A percentile compares a stretch with the other conserved stretches of the same genome.
phyloP scores from a whole-genome alignment of 1,140 invertebrate species.

The Drosophila sp. region DNA sequence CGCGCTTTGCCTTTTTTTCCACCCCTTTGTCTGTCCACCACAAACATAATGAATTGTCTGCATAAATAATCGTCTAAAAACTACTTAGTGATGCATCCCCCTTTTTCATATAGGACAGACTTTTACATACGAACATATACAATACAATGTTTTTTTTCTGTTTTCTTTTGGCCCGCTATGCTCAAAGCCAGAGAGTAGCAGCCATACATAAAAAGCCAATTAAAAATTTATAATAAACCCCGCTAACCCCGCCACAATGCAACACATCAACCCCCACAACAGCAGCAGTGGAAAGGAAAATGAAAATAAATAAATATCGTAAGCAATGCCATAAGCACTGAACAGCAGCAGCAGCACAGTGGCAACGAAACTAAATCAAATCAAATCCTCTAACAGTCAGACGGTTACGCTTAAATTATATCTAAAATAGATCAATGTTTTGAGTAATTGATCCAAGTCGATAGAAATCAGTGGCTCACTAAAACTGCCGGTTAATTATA shows the following conservation, averaged over 20 bases:
- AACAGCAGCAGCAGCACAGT: slow-evolving; percentile 38
- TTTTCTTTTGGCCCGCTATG: slow-evolving; percentile 13
- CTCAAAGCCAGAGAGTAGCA: slow-evolving; percentile 60
- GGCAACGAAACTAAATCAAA: slow-evolving; percentile 21
- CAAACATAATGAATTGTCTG: slow-evolving; percentile 70
- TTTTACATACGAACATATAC: neutral
- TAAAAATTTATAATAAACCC: slow-evolving; percentile 81
- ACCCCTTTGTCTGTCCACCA: slow-evolving; percentile 45
- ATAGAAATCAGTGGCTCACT: too few relatives aligned
- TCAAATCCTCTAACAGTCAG: neutral
- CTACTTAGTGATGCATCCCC: slow-evolving; percentile 53
- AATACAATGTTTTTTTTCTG: slow-evolving; percentile 4
- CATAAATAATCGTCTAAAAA: slow-evolving; percentile 71
- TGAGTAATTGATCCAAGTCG: neutral
- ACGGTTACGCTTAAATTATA: neutral
- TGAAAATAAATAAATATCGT: slow-evolving; percentile 59
- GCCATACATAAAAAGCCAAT: slow-evolving; percentile 81
- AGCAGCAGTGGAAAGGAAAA: slow-evolving; percentile 36
- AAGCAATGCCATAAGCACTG: slow-evolving; percentile 26
- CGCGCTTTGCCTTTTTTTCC: slow-evolving; percentile 6
- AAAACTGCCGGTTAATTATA: too few relatives aligned
- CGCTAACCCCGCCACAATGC: slow-evolving; percentile 44
- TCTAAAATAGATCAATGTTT: neutral
- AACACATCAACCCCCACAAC: slow-evolving; percentile 58
- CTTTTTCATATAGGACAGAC: neutral